phyloP scores from a whole-genome alignment of 2,797 vertebrate species.

The Cheirogaleus major region DNA sequence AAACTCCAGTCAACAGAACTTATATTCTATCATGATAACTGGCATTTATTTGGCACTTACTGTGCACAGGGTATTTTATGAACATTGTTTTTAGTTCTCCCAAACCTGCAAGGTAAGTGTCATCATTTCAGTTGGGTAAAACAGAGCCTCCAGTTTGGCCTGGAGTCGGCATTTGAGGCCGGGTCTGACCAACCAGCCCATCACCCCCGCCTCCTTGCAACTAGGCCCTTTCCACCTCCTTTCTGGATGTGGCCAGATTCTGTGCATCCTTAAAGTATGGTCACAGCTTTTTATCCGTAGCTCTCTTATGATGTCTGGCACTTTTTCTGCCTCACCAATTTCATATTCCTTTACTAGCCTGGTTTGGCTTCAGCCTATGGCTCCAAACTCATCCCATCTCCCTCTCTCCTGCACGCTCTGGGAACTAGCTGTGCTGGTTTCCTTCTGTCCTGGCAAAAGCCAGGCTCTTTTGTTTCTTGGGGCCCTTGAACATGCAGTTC shows the following conservation, averaged over 20 bases:
- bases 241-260: neutral
- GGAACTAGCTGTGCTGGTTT: neutral
- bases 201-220: neutral
- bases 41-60: neutral
- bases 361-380: neutral
- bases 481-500: neutral
- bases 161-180: neutral
- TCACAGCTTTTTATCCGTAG: neutral
- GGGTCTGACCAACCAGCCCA: neutral
- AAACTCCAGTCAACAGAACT: neutral
- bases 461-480: neutral
- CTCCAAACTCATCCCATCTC: neutral
- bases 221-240: neutral
- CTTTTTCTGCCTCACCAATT: neutral
- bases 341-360: neutral
- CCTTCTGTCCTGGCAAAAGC: neutral
- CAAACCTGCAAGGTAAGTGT: neutral
- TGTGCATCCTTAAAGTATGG: neutral
- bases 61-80: neutral
- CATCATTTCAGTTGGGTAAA: neutral
- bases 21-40: neutral
- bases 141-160: neutral
- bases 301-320: neutral
- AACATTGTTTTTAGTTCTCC: neutral
- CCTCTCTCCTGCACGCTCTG: neutral